A percentile compares a stretch with the other conserved stretches of the same genome.
Conservation (phyloP, 2,888 invertebrate species). For the Torymus aiolomorphi region DNA sequence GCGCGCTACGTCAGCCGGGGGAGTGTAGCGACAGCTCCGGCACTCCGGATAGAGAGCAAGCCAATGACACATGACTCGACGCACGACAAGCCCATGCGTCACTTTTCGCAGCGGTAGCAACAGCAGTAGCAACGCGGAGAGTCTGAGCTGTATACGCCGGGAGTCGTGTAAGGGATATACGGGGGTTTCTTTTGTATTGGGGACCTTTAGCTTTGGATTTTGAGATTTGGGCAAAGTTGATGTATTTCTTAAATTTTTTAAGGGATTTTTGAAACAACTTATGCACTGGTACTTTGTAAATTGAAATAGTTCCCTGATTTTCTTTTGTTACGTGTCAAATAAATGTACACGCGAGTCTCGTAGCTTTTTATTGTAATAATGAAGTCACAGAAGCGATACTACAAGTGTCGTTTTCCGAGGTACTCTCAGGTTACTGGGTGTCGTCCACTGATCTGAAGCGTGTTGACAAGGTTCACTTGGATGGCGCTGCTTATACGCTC, state of each 20-base stretch:
- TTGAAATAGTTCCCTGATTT: no score
- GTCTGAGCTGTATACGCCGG: not conserved
- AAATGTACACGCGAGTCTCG: no score
- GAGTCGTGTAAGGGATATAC: no score
- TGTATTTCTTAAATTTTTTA: no score
- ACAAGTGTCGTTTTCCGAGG: slow-evolving; percentile 30
- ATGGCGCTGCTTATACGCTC: slow-evolving; percentile 57
- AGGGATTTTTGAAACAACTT: no score
- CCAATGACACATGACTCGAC: slow-evolving; percentile 74
- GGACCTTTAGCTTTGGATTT: no score
- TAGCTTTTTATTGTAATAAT: slow-evolving; percentile 32
- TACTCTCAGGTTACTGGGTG: slow-evolving; percentile 67
- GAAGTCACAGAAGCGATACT: slow-evolving; percentile 27
- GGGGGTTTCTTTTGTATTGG: no score
- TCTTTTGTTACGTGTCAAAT: no score
- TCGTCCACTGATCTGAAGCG: slow-evolving; percentile 57
- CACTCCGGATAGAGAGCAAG: slow-evolving; percentile 69
- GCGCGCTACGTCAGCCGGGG: slow-evolving; percentile 39
- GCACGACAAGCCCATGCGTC: slow-evolving; percentile 69
- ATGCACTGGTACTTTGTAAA: no score
- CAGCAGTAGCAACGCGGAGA: slow-evolving; percentile 38
- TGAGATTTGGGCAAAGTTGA: no score
- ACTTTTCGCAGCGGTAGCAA: slow-evolving; percentile 56
- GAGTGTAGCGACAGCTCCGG: slow-evolving; percentile 57
- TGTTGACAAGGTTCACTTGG: no score